Percentiles rank a stretch among this genome's conserved stretches.
Evolutionary conservation across 2,888 invertebrate species (phyloP).

Genomic region (Dascillus cervinus): DNA sequence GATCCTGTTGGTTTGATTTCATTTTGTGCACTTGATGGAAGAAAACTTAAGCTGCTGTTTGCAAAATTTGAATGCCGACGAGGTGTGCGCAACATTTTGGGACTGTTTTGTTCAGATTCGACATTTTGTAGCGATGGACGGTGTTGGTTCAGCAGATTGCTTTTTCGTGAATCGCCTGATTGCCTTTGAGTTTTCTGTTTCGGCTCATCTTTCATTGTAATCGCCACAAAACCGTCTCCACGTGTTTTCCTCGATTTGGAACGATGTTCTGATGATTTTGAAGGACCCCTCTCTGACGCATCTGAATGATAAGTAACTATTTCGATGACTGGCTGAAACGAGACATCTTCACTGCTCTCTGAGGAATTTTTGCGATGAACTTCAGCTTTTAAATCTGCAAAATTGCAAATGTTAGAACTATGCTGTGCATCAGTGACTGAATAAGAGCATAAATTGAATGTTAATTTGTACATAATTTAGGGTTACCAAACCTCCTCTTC

Average conservation of each 20-base stretch:
- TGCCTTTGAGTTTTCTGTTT: slow-evolving; percentile 46
- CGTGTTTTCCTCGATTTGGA: slow-evolving; percentile 7
- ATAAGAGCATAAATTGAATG: too few relatives aligned
- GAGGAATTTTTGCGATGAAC: slow-evolving; percentile 89
- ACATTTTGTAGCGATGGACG: slow-evolving; percentile 36
- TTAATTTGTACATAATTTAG: too few relatives aligned
- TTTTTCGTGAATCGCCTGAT: slow-evolving; percentile 49
- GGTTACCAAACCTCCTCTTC: too few relatives aligned
- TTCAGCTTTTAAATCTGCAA: slow-evolving; percentile 81
- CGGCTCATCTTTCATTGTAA: slow-evolving; percentile 42
- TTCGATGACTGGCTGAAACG: slow-evolving; percentile 46
- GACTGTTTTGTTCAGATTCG: slow-evolving; percentile 33
- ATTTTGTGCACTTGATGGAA: slow-evolving; percentile 44
- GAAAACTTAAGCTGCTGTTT: slow-evolving; percentile 48
- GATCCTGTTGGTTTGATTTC: slow-evolving; percentile 51
- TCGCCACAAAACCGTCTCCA: slow-evolving; percentile 23
- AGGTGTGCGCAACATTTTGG: slow-evolving; percentile 40
- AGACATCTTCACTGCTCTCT: slow-evolving; percentile 73
- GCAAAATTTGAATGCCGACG: slow-evolving; percentile 56
- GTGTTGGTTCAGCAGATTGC: slow-evolving; percentile 43
- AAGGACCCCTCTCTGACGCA: slow-evolving; percentile 14
- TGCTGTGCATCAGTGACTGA: too few relatives aligned
- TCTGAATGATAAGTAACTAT: slow-evolving; percentile 28
- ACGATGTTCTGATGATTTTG: slow-evolving; percentile 15
- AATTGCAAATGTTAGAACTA: too few relatives aligned